Percentiles rank a stretch among this genome's conserved stretches.
These are phyloP conservation scores for Drosophila lacteicornis DNA, from an alignment of 1,140 invertebrate species.

Conservation along the genomic window DNA sequence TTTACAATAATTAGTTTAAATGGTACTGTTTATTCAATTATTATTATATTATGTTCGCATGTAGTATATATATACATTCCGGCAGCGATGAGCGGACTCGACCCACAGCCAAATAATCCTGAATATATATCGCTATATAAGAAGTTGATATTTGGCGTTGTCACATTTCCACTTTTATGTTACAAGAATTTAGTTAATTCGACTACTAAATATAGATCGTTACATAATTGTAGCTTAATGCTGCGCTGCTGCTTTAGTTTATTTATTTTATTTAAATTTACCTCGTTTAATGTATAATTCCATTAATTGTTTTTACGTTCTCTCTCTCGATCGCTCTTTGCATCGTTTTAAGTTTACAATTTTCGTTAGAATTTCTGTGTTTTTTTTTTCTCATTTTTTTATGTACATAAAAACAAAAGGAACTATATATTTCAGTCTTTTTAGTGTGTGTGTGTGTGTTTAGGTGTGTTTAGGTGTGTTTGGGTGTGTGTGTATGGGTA, in stretches of 20 bases:
- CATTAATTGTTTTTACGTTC: slow-evolving; percentile 80
- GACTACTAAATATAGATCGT: slow-evolving; percentile 65
- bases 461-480: slow-evolving; percentile 9
- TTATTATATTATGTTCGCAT: slow-evolving; percentile 41
- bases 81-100: slow-evolving; percentile 49
- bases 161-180: slow-evolving; percentile 51
- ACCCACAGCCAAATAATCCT: slow-evolving; percentile 51
- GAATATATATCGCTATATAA: slow-evolving; percentile 62
- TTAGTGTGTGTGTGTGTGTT: slow-evolving; percentile 73
- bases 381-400: slow-evolving; percentile 55
- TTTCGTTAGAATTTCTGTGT: slow-evolving; percentile 72
- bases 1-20: slow-evolving; percentile 66
- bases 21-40: slow-evolving; percentile 50
- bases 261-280: slow-evolving; percentile 59
- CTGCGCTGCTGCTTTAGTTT: slow-evolving; percentile 52
- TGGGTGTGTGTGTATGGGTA: slow-evolving; percentile 34
- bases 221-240: slow-evolving; percentile 58
- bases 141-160: slow-evolving; percentile 55
- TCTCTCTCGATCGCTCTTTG: slow-evolving; percentile 5
- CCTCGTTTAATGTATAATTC: slow-evolving; percentile 78
- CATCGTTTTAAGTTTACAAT: slow-evolving; percentile 68
- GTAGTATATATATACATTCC: slow-evolving; percentile 64
- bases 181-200: slow-evolving; percentile 74
- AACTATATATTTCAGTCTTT: slow-evolving; percentile 85
- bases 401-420: slow-evolving; percentile 85